Conservation (phyloP, 2,888 invertebrate genomes). For the Melipona bicolor region DNA sequence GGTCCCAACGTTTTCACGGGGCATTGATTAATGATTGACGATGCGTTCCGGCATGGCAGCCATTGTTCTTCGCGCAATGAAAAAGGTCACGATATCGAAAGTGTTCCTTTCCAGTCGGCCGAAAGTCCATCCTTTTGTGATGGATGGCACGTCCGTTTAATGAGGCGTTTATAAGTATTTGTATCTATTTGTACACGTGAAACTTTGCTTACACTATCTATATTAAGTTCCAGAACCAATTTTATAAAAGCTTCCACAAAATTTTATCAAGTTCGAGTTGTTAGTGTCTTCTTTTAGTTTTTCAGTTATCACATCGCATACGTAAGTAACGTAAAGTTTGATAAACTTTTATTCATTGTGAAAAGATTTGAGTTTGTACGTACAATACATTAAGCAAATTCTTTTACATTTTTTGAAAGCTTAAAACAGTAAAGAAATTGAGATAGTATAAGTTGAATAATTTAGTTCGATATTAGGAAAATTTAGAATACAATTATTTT, state of each 20-base stretch:
- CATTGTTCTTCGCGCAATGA: conserved; percentile 60
- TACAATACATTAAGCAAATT: too few relatives aligned
- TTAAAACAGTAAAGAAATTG: too few relatives aligned
- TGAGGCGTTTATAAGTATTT: background rate
- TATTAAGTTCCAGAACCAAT: background rate
- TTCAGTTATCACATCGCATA: too few relatives aligned
- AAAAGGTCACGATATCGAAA: conserved; percentile 49
- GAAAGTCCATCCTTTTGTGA: conserved; percentile 28
- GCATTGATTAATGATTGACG: conserved; percentile 67
- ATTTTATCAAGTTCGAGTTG: too few relatives aligned
- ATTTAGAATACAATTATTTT: too few relatives aligned
- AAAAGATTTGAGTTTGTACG: too few relatives aligned
- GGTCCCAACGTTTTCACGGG: conserved; percentile 45
- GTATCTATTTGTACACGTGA: background rate
- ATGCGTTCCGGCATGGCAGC: conserved; percentile 44
- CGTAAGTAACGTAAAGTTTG: too few relatives aligned
- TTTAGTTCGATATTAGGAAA: too few relatives aligned
- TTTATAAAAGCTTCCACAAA: background rate
- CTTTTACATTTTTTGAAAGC: too few relatives aligned
- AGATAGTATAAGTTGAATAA: too few relatives aligned
- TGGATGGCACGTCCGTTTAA: background rate
- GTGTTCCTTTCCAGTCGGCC: conserved; percentile 32
- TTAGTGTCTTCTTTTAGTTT: too few relatives aligned
- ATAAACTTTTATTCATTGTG: too few relatives aligned
- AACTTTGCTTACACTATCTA: background rate